These are phyloP conservation scores for Blastobasis lacticolella DNA, from an alignment of 2,888 invertebrate species.

Conservation along the genomic window DNA sequence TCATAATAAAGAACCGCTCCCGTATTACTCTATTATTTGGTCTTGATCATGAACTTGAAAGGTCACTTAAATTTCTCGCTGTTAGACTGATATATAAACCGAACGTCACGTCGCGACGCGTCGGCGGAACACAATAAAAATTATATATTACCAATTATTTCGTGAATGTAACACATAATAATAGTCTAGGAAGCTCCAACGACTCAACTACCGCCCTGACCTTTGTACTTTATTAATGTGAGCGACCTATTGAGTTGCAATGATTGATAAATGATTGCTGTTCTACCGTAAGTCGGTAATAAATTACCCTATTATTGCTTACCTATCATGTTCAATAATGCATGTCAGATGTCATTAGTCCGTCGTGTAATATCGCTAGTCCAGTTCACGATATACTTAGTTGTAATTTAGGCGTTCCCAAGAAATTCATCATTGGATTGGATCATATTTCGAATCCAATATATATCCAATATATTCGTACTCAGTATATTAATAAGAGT, in stretches of 20 bases:
- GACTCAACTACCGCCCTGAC: background rate
- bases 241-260: slow-evolving; percentile 3
- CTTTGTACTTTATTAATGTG: background rate
- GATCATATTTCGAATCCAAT: too few relatives aligned
- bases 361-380: too few relatives aligned
- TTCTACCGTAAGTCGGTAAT: background rate
- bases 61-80: background rate
- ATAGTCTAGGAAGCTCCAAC: background rate
- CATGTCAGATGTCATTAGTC: background rate
- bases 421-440: too few relatives aligned
- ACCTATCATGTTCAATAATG: background rate
- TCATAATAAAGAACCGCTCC: too few relatives aligned
- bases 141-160: background rate
- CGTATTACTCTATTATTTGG: too few relatives aligned
- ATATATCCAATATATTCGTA: too few relatives aligned
- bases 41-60: background rate
- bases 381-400: too few relatives aligned
- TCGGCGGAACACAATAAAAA: background rate
- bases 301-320: slow-evolving; percentile 2
- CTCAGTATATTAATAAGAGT: too few relatives aligned
- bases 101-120: background rate
- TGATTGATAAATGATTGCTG: slow-evolving; percentile 2
- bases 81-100: background rate
- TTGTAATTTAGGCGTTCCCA: too few relatives aligned
- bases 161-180: background rate